These are phyloP conservation scores for Cossypha dichroa DNA, from an alignment of 2,797 vertebrate species.

Conservation along the genomic window DNA sequence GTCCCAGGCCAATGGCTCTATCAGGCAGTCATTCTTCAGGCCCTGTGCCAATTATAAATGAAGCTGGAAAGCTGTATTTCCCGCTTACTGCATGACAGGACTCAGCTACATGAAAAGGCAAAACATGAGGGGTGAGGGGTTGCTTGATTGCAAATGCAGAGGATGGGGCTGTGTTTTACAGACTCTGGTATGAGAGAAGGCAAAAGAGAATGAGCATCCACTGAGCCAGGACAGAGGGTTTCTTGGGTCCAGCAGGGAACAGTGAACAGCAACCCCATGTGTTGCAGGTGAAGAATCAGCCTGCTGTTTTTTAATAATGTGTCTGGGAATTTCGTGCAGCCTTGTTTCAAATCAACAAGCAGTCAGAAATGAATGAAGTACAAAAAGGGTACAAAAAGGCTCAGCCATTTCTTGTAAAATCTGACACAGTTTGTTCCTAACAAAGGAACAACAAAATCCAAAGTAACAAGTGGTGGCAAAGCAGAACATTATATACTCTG, in stretches of 20 bases:
- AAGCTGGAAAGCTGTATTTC: neutral
- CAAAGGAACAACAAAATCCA: neutral
- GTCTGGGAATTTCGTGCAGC: neutral
- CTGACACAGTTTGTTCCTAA: neutral
- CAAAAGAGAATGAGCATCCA: rapidly evolving
- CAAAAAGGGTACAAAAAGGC: neutral
- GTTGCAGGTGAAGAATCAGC: neutral
- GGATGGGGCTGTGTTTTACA: neutral
- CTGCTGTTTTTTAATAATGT: neutral
- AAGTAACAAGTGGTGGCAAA: neutral
- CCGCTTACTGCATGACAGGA: neutral
- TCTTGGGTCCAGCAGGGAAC: neutral
- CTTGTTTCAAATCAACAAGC: neutral
- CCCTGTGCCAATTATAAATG: neutral
- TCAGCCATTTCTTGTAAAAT: neutral
- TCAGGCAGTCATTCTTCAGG: neutral
- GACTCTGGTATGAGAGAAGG: neutral
- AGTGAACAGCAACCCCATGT: neutral
- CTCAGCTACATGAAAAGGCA: neutral
- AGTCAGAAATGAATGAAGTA: neutral
- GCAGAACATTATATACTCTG: neutral
- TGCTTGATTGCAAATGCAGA: neutral
- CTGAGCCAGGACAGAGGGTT: neutral
- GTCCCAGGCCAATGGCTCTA: neutral
- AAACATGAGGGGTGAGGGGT: neutral